A percentile compares a stretch with the other conserved stretches of the same genome.
Conservation (phyloP, 1,140 invertebrate genomes). For the Elysia chlorotica region DNA sequence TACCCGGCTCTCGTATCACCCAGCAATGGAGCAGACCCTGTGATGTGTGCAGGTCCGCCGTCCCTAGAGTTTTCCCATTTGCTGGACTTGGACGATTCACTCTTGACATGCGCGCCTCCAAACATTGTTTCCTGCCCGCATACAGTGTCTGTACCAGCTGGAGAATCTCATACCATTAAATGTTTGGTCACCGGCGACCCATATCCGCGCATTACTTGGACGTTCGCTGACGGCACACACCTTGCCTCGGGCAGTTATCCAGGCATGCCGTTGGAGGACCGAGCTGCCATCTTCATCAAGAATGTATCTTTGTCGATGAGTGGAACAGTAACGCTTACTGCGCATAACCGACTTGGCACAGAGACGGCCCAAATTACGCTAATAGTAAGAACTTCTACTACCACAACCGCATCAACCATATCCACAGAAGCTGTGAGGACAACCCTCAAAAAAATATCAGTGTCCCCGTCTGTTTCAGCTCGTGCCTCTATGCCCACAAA, state of each 20-base stretch:
- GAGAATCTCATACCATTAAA: background rate
- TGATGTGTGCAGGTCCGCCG: slow-evolving; percentile 13
- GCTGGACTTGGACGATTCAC: slow-evolving; percentile 5
- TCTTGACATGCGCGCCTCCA: slow-evolving; percentile 19
- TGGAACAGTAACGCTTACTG: no score
- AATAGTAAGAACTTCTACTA: no score
- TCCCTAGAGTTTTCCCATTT: slow-evolving; percentile 8
- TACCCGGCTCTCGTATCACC: slow-evolving; percentile 4
- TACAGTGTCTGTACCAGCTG: background rate
- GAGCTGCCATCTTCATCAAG: no score
- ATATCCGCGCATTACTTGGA: slow-evolving; percentile 19
- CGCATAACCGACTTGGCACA: no score
- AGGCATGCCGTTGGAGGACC: no score
- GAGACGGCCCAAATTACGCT: no score
- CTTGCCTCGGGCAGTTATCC: background rate
- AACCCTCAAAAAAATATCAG: no score
- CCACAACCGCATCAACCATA: no score
- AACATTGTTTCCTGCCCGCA: background rate
- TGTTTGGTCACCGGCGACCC: slow-evolving; percentile 20
- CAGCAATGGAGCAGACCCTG: background rate
- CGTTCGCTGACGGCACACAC: background rate
- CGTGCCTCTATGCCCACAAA: no score
- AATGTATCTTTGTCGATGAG: no score
- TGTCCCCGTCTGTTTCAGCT: no score
- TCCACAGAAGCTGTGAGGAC: no score